Evolutionary conservation across 2,797 vertebrate genomes (phyloP), one percentile per base, ranked within the genome.

Genomic region (Columba guinea): DNA sequence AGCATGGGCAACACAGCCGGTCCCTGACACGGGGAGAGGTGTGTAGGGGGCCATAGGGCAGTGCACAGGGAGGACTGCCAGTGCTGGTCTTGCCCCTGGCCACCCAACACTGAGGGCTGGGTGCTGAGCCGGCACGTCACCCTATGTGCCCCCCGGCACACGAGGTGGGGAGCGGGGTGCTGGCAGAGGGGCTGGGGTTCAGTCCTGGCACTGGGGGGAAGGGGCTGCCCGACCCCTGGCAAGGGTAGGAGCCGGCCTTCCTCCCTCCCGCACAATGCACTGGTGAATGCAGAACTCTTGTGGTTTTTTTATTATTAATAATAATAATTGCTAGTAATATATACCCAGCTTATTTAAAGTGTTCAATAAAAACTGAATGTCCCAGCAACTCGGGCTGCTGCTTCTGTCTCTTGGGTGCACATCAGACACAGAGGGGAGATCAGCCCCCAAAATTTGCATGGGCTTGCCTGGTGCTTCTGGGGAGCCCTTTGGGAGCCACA

Each of bases 331-430:
- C 97, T 83, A 96, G 95, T 97, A 97, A 97, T 97, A 97, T 97
- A 97, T 97, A 93, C 94, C 60, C 87, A 59, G 95, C 97, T 97
- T 97, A 97, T 97, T 97, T 97, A 96, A 97, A 89, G 95, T 95
- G 95, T 97, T 97, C 89, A 84, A 44, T 96, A 91, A 96, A 96
- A 67, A 69, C 64, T 92, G 93, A 95, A 94, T 92, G 94, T 95
- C 53, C 37, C 28, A 82, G 27, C 7, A 1, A 41, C 37, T 49
- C 3, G 0, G 34, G 46, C n/a, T 82, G 18, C 19, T 1, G 8
- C 3, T 39, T 84, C 55, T 74, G n/a, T 93, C 55, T 87, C 14
- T 37, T 28, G 10, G 6, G 4, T 19, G 30, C 9, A 2, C 0
- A 0, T 60, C 9, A 4, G 21, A 7, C 0, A 0, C 2, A 2